Conservation (phyloP, 2,113 vertebrate genomes). For the Halichoerus grypus region DNA sequence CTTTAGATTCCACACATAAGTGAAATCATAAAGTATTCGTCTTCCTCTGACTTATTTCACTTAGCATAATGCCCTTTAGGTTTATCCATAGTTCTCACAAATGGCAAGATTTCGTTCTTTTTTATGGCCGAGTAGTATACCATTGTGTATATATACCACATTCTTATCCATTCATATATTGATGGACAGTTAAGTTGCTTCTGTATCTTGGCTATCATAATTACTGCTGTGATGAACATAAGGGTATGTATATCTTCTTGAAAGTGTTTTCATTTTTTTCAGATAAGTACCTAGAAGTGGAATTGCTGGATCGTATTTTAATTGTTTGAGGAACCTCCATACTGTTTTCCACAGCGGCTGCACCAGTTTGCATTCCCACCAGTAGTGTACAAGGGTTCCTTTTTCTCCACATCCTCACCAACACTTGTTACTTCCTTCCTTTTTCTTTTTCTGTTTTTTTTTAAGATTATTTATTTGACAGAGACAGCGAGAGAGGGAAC, state of each 20-base stretch:
- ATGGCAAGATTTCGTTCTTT: neutral
- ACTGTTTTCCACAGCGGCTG: neutral
- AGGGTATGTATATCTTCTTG: neutral
- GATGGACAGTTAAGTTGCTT: neutral
- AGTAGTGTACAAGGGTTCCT: neutral
- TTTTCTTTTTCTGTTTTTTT: neutral
- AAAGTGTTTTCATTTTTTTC: neutral
- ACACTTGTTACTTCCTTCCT: neutral
- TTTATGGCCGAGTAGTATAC: neutral
- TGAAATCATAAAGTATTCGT: neutral
- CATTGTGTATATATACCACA: neutral
- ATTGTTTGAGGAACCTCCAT: neutral
- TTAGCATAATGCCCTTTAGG: neutral
- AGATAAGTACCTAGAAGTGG: neutral
- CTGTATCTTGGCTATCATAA: neutral
- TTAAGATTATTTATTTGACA: neutral
- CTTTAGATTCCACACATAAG: neutral
- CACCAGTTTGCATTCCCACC: neutral
- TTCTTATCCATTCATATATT: neutral
- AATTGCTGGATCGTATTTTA: neutral
- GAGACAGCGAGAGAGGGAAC: too few relatives aligned
- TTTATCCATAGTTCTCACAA: neutral
- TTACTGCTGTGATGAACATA: neutral
- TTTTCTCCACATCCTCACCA: neutral
- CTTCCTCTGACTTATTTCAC: neutral